These are phyloP conservation scores for Platyscapa corneri DNA, from an alignment of 1,140 invertebrate genomes.

Conservation along the genomic window DNA sequence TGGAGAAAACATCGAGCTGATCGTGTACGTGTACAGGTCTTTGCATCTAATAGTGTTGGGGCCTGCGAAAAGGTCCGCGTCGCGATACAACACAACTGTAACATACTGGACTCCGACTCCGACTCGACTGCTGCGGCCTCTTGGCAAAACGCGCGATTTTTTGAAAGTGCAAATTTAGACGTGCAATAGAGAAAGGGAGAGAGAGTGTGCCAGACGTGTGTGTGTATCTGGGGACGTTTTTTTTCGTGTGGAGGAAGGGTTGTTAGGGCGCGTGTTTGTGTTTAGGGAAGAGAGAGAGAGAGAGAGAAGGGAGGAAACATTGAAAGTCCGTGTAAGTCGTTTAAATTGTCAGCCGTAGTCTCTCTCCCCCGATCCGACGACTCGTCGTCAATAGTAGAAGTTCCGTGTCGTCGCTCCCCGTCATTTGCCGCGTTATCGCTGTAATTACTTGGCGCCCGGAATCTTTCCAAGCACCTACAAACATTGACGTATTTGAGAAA, in stretches of 20 bases:
- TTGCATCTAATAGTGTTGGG: no score
- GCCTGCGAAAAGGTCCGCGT: neutral
- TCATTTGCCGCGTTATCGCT: conserved; percentile 42
- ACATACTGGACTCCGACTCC: no score
- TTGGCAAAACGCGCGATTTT: neutral
- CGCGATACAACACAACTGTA: neutral
- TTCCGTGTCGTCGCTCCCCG: conserved; percentile 22
- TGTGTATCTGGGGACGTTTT: no score
- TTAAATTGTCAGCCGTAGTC: conserved; percentile 44
- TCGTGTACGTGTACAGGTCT: no score
- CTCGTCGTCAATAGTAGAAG: conserved; percentile 16
- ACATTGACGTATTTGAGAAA: conserved; percentile 42
- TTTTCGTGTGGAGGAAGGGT: no score
- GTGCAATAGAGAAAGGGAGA: neutral
- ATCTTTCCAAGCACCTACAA: conserved; percentile 77
- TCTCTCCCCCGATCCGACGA: conserved; percentile 35
- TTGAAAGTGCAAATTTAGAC: neutral
- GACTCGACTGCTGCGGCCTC: neutral
- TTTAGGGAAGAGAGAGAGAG: neutral
- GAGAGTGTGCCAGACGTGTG: no score
- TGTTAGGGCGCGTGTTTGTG: no score
- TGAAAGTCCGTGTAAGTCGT: conserved; percentile 28
- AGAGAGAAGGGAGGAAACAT: neutral
- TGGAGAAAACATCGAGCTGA: neutral
- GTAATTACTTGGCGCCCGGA: conserved; percentile 77